Base-by-base conservation (phyloP, 2,113 vertebrate genomes). In the Opisthocomus hoazin region DNA sequence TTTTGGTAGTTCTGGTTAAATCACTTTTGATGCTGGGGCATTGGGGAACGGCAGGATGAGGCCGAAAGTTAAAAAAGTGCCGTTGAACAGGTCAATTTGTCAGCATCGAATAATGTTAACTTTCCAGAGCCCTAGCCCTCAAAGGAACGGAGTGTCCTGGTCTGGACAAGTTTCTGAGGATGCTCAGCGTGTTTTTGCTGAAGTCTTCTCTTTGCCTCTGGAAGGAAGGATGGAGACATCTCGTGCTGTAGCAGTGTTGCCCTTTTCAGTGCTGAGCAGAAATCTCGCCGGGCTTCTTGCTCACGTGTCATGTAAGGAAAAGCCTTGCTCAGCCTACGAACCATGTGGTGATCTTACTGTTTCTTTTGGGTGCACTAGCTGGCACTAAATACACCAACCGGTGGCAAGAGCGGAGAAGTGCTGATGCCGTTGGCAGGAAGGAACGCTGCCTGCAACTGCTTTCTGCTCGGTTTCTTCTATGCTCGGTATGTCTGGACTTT, bases 401-500 rank as follows among this genome's bases (percentile, higher is more conserved):
- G 57, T 75, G 69, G 48, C 66, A 92, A 57, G 74, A 92, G 56
- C 22, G 32, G 64, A 70, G 64, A 74, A 93, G 32, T 64, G 77
- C 81, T 92, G 90, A 95, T 94, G 90, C 75, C 56, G 93, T 93
- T 93, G 87, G 77, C 92, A 74, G 46, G 37, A 73, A 91, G 71
- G 46, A 86, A 26, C 9, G 0, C 36, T 86, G 83, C 80, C 69
- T 82, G 74, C 92, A 92, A 88, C 85, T 90, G 82, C 76, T 92
- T 92, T 90, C 75, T 90, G 74, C 66, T 75, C 57, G 56, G 57
- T 79, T 61, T 80, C 58, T 84, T 93, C 86, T 34, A 34, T 65
- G 53, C 70, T 90, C 26, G 37, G 27, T 89, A 46, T 93, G 83
- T 90, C 93, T 94, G 95, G 83, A 46, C 80, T 93, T 89, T 1